These are phyloP conservation scores for Perccottus glenii DNA, from an alignment of 2,113 vertebrate genomes.

Conservation along the genomic window DNA sequence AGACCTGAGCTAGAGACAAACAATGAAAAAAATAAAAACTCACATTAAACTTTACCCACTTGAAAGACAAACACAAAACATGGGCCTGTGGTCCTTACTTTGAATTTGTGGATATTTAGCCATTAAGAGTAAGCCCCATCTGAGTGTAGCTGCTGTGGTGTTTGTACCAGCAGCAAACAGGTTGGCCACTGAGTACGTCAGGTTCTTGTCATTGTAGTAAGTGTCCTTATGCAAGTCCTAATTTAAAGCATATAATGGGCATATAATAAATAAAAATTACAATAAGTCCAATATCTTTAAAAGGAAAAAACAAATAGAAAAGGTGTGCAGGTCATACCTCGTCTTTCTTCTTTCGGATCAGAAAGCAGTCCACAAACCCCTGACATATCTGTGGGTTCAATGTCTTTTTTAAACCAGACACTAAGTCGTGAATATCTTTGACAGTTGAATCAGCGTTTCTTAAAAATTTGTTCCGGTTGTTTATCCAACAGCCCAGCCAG, in stretches of 20 bases:
- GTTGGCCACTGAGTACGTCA: constrained; percentile 54
- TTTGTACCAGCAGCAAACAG: constrained; percentile 77
- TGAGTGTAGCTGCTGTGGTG: constrained; percentile 62
- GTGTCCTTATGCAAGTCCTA: constrained; percentile 36
- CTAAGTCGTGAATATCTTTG: constrained; percentile 23
- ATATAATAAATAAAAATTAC: no score
- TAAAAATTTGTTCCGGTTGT: constrained; percentile 24
- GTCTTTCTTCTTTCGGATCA: constrained; percentile 57
- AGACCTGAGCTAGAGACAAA: constrained; percentile 58
- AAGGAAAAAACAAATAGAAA: no score
- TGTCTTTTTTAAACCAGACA: constrained; percentile 44
- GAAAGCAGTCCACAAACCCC: constrained; percentile 71
- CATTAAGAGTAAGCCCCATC: constrained; percentile 75
- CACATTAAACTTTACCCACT: background rate
- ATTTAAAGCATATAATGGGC: background rate
- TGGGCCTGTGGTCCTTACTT: constrained; percentile 56
- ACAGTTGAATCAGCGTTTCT: background rate
- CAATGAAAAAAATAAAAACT: background rate
- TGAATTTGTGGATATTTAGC: constrained; percentile 79
- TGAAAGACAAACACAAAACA: background rate
- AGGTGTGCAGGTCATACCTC: background rate
- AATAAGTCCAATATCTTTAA: no score
- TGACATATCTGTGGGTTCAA: constrained; percentile 51
- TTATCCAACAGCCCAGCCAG: constrained; percentile 54
- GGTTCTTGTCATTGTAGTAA: constrained; percentile 60